Base-by-base conservation (phyloP, 2,797 vertebrate genomes). In the Myiotriccus ornatus region DNA sequence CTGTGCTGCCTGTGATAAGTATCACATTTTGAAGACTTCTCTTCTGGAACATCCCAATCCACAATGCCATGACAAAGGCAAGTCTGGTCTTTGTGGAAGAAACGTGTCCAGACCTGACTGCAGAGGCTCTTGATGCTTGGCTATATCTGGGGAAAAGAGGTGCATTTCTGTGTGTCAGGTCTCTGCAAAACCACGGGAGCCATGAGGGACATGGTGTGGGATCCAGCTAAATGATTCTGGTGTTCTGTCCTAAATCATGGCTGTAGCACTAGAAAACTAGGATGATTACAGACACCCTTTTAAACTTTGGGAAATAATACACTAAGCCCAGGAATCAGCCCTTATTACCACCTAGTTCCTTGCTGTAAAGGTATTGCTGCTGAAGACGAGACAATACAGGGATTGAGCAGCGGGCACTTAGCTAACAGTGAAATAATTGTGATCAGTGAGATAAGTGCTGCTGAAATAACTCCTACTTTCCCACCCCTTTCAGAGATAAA, bases 391-490 rank as follows among this genome's bases (percentile, higher is more conserved):
- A 90, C 68, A 85, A 91, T 67, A 34, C 12, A 62, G 46, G 0
- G 3, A 65, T 8, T 24, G 25, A 79, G 57, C 11, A 76, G 69
- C 3, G 6, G 41, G 47, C 28, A 87, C 32, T 52, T 79, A 77
- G 28, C 28, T 89, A 89, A 91, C 79, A 93, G 84, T 0, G 4
- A 77, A 91, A 89, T 83, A 89, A 93, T 87, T 74, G 64, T 81
- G 64, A 91, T 87, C 53, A 28, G 35, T 52, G 32, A 0, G 17
- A 56, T 90, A 94, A 77, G 75, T 34, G 46, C 52, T 30, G 53
- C 37, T 74, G 63, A 93, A 95, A 92, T 96, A 67, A 85, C 22
- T 89, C 71, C 43, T 87, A 44, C 59, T 87, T 63, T 90, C 37
- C 56, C 44, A 83, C 13, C 14, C 14, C 14, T 78, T 89, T 92